Base-by-base conservation (phyloP, 2,888 invertebrate genomes). In the Alviniconcha strummeri region DNA sequence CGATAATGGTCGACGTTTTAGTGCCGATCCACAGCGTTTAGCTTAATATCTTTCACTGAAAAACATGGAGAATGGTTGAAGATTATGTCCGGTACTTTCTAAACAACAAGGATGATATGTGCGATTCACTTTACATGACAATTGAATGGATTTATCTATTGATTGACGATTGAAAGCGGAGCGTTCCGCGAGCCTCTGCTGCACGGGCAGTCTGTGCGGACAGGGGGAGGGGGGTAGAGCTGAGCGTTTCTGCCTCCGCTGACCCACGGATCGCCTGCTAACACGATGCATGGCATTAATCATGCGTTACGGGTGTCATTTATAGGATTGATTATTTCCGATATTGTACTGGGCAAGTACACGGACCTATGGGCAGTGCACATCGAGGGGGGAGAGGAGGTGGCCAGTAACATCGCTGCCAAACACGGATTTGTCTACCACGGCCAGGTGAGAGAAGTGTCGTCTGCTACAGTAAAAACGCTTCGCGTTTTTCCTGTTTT, bases 331-430 rank as follows among this genome's bases (percentile, higher is more conserved):
- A 81, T 87, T 81, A 81, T 88, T 76, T 78, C 88, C 80, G 84
- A 88, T 84, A 77, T 87, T 67, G 85, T 85, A 69, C 83, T 83
- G 83, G 88, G 87, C 77, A 84, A 84, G 67, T 91, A 88, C 87
- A 91, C 90, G 19, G 90, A 92, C 85, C 89, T 90, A 87, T 93
- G 93, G 93, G 93, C 93, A 75, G 91, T 92, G 52, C 88, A 92
- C 74, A 88, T 93, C 56, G 87, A 89, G 64, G 92, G 92, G 77
- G 92, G 91, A 60, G 87, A 88, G 82, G 87, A 88, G 69, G 87
- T 85, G 36, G 93, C 93, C 57, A 86, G 88, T 83, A 74, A 83
- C 55, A 86, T 93, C 81, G 92, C 92, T 54, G 81, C 86, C 72
- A 89, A 89, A 85, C 90, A 92, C 89, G 92, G 92, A 85, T 93